These are phyloP conservation scores for Strigamia maritima DNA, from an alignment of 2,888 invertebrate genomes.

Conservation along the genomic window DNA sequence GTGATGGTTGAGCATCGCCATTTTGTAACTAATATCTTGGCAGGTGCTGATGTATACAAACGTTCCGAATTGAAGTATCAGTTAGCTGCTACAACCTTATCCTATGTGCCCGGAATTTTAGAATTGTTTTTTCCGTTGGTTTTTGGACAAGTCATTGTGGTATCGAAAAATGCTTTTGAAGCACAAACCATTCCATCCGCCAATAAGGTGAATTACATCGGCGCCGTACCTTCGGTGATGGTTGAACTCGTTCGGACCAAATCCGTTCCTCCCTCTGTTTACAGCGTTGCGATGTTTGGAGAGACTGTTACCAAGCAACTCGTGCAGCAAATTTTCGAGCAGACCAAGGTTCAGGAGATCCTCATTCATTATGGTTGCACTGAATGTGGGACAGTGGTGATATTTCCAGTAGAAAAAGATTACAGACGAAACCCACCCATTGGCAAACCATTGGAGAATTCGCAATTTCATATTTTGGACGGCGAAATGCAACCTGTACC, in stretches of 20 bases:
- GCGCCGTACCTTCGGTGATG: constrained; percentile 25
- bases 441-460: constrained; percentile 5
- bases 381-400: constrained; percentile 19
- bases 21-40: neutral
- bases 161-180: neutral
- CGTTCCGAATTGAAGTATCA: neutral
- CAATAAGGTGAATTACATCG: constrained; percentile 1
- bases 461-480: constrained; percentile 12
- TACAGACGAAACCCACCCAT: neutral
- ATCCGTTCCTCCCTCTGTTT: neutral
- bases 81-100: constrained; percentile 19
- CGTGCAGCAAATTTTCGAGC: constrained; percentile 26
- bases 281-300: constrained; percentile 35
- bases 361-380: constrained; percentile 25
- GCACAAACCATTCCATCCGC: neutral
- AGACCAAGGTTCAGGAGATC: constrained; percentile 12
- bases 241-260: constrained; percentile 3
- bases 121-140: constrained; percentile 25
- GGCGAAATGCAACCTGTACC: neutral
- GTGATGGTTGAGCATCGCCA: constrained; percentile 44
- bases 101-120: constrained; percentile 31
- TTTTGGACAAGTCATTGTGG: constrained; percentile 3
- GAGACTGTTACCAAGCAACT: constrained; percentile 29
- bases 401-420: constrained; percentile 1
- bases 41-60: neutral